phyloP scores from a whole-genome alignment of 2,888 invertebrate genomes.

The Zelleria hepariella region DNA sequence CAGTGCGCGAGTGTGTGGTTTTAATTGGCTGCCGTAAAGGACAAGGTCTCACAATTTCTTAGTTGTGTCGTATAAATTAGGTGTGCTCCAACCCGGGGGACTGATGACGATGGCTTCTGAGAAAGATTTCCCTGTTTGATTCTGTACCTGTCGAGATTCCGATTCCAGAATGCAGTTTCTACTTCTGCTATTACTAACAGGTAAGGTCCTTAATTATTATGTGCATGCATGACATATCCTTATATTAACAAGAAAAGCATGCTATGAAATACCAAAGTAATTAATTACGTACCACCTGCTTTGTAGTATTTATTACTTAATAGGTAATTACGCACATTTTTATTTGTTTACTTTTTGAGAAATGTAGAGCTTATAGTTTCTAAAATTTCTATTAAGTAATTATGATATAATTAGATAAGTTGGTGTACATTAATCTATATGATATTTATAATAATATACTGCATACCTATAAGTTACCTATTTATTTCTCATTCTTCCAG shows the following conservation, averaged over 20 bases:
- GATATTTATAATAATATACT: no score
- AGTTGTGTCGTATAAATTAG: constrained; percentile 60
- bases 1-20: constrained; percentile 69
- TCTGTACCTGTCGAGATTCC: constrained; percentile 24
- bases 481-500: no score
- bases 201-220: constrained; percentile 28
- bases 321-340: background rate
- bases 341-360: no score
- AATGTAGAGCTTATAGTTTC: background rate
- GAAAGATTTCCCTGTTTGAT: constrained; percentile 34
- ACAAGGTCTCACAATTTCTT: constrained; percentile 3
- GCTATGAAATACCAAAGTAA: background rate
- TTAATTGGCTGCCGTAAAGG: constrained; percentile 49
- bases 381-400: no score
- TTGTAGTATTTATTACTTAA: background rate
- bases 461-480: no score
- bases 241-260: background rate
- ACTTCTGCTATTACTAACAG: constrained; percentile 55
- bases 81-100: constrained; percentile 37
- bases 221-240: background rate
- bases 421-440: no score
- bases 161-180: constrained; percentile 53
- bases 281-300: background rate
- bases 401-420: no score
- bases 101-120: constrained; percentile 47